phyloP scores from a whole-genome alignment of 2,113 vertebrate genomes.

The Cariama cristata region DNA sequence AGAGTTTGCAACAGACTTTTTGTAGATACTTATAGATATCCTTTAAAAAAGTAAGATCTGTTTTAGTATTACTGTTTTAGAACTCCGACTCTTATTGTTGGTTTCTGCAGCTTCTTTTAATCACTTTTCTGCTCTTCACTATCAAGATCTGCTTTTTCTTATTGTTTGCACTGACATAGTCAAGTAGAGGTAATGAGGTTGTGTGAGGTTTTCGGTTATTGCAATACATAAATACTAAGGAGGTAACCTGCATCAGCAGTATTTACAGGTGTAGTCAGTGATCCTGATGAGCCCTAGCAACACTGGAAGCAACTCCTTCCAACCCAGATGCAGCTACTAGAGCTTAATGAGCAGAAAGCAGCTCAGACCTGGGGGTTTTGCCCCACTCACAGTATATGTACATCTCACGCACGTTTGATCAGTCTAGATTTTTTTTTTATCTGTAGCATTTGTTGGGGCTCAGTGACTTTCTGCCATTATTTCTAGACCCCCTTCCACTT shows the following conservation, averaged over 20 bases:
- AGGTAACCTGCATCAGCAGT: background rate
- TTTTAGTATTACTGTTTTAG: background rate
- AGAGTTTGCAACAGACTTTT: background rate
- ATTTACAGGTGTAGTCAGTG: background rate
- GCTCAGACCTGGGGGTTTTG: background rate
- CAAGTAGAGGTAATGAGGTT: background rate
- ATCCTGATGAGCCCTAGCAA: background rate
- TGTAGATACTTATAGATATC: background rate
- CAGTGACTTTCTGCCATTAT: background rate
- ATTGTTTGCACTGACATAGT: background rate
- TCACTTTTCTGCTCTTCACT: background rate
- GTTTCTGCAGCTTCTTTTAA: background rate
- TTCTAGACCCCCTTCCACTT: background rate
- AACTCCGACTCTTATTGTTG: background rate
- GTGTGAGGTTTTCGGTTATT: accelerated
- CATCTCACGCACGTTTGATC: background rate
- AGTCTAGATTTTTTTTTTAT: background rate
- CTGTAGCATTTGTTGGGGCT: background rate
- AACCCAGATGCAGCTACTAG: background rate
- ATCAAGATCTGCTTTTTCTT: background rate
- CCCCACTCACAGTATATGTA: background rate
- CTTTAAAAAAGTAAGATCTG: background rate
- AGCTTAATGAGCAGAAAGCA: background rate
- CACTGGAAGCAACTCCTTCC: background rate
- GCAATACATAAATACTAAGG: background rate